These are phyloP conservation scores for Xenotilapia flavipinnis DNA, from an alignment of 2,113 vertebrate genomes.

Conservation along the genomic window DNA sequence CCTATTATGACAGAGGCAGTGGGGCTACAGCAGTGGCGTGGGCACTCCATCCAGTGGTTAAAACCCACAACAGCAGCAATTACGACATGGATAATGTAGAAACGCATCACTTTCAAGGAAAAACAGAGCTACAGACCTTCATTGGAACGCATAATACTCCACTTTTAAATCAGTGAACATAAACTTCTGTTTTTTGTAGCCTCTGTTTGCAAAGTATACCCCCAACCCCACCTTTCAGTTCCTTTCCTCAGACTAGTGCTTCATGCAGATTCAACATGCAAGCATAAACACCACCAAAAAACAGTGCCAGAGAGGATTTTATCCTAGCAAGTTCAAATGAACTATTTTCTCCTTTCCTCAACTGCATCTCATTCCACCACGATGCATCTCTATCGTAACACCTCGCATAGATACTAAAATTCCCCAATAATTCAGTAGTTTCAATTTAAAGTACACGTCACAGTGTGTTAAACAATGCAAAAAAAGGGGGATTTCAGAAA, in stretches of 20 bases:
- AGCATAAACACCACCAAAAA: not conserved
- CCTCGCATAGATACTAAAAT: not conserved
- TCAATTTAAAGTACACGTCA: not conserved
- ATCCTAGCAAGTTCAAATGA: not conserved
- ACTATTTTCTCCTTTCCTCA: not conserved
- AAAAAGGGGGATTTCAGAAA: not conserved
- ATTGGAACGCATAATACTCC: not conserved
- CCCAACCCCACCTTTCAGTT: not conserved
- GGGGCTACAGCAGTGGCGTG: not conserved
- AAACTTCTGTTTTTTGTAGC: not conserved
- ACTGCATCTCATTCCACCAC: not conserved
- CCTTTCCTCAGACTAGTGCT: not conserved
- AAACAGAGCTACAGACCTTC: not conserved
- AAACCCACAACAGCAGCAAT: not conserved
- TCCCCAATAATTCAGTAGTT: not conserved
- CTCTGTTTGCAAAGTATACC: not conserved
- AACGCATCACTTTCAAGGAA: not conserved
- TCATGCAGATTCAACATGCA: not conserved
- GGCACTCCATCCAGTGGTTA: slow-evolving; percentile 29
- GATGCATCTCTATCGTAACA: not conserved
- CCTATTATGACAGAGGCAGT: not conserved
- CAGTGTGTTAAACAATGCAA: not conserved
- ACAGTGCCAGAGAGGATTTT: not conserved
- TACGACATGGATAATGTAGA: not conserved
- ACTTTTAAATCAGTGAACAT: not conserved